Evolutionary conservation across 2,797 vertebrate species (phyloP).

Genomic region (Sorex maritimensis): DNA sequence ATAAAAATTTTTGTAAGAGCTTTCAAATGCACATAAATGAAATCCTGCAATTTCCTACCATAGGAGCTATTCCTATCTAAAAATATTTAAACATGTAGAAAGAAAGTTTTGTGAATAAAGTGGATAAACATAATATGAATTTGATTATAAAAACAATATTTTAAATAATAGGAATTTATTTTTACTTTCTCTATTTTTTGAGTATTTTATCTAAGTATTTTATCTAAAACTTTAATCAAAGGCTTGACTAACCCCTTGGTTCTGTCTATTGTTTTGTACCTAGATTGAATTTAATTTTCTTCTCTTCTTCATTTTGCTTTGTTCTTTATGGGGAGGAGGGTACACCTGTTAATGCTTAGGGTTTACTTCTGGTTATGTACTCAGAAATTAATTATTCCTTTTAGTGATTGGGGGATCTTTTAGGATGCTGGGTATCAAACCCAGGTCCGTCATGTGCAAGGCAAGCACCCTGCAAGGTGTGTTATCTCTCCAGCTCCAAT

Average conservation of each 20-base stretch:
- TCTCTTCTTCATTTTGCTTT: not conserved
- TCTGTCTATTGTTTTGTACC: not conserved
- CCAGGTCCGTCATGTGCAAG: no score
- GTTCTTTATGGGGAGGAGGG: not conserved
- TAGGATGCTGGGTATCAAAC: no score
- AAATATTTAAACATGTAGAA: slow-evolving; percentile 36
- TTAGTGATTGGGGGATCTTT: no score
- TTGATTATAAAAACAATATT: slow-evolving; percentile 2
- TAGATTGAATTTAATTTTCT: not conserved
- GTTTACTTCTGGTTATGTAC: no score
- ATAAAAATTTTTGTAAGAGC: not conserved
- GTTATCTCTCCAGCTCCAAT: not conserved
- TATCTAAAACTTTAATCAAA: not conserved
- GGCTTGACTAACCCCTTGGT: not conserved
- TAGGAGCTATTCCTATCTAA: not conserved
- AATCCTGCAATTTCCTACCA: slow-evolving; percentile 7
- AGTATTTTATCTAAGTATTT: not conserved
- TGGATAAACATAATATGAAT: not conserved
- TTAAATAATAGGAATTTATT: slow-evolving; percentile 1
- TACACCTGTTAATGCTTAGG: not conserved
- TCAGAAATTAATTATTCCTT: no score
- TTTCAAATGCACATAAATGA: slow-evolving; percentile 35
- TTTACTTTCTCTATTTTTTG: slow-evolving; percentile 33
- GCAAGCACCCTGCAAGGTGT: no score
- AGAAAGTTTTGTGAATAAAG: not conserved